These are phyloP conservation scores for Diabrotica virgifera DNA, from an alignment of 1,140 invertebrate species.

Conservation along the genomic window DNA sequence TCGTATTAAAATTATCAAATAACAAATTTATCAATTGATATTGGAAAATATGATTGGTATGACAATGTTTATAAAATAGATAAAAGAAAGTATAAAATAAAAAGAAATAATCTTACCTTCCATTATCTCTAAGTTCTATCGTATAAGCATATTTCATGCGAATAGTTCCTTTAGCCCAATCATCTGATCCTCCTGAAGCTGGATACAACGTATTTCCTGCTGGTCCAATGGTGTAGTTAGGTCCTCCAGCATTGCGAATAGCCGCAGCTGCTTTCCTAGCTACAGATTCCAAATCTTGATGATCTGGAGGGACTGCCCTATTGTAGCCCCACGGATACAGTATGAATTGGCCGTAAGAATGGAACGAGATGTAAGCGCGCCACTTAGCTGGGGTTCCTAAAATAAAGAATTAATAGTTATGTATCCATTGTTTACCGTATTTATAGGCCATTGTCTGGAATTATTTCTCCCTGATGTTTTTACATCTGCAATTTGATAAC, in stretches of 20 bases:
- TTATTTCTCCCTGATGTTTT: no score
- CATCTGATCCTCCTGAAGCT: slow-evolving; percentile 81
- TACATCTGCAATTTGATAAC: no score
- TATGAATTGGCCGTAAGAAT: slow-evolving; percentile 87
- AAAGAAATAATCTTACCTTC: slow-evolving; percentile 50
- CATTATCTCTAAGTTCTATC: slow-evolving; percentile 84
- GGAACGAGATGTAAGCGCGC: slow-evolving; percentile 78
- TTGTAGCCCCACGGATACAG: slow-evolving; percentile 84
- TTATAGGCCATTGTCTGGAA: not conserved
- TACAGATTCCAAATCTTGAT: slow-evolving; percentile 66
- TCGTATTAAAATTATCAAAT: no score
- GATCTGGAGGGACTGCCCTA: slow-evolving; percentile 63
- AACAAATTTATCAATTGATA: no score
- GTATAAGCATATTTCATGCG: slow-evolving; percentile 87
- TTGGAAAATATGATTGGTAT: no score
- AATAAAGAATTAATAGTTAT: not conserved
- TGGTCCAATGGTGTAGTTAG: slow-evolving; percentile 71
- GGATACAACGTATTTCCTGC: slow-evolving; percentile 74
- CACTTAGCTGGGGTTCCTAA: slow-evolving; percentile 49
- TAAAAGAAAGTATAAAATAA: no score
- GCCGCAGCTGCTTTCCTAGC: slow-evolving; percentile 67
- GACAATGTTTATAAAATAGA: no score
- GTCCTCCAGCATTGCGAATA: slow-evolving; percentile 65
- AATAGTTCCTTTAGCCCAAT: slow-evolving; percentile 83
- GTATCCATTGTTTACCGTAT: not conserved